phyloP scores from a whole-genome alignment of 2,797 vertebrate species.

The Siniperca undulata region DNA sequence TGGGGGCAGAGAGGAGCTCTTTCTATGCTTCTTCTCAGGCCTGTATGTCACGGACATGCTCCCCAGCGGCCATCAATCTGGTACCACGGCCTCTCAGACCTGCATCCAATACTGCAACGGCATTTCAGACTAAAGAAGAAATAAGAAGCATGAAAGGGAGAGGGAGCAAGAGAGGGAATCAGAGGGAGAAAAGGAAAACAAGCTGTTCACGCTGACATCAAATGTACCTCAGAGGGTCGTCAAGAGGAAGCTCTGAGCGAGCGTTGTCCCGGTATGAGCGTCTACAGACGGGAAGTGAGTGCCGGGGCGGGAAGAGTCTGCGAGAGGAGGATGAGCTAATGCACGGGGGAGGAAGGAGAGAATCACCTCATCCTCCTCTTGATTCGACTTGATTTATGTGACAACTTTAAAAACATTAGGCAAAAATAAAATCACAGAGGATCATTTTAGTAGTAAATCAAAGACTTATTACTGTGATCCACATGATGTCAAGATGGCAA shows the following conservation, averaged over 20 bases:
- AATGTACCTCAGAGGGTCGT: constrained; percentile 84
- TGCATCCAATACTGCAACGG: constrained; percentile 69
- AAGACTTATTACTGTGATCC: constrained; percentile 66
- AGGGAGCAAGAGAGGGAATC: constrained; percentile 53
- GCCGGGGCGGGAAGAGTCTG: constrained; percentile 63
- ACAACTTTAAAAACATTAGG: constrained; percentile 79
- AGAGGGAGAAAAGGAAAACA: constrained; percentile 75
- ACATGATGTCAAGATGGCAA: constrained; percentile 42
- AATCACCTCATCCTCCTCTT: constrained; percentile 69
- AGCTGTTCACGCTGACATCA: constrained; percentile 80
- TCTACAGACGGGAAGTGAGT: constrained; percentile 78
- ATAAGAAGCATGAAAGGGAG: constrained; percentile 52
- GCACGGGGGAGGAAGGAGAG: constrained; percentile 64
- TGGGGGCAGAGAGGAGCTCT: constrained; percentile 67
- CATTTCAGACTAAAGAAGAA: constrained; percentile 69
- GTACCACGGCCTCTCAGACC: constrained; percentile 61
- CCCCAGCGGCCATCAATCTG: constrained; percentile 78
- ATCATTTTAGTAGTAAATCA: constrained; percentile 74
- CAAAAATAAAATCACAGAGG: constrained; percentile 74
- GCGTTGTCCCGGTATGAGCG: constrained; percentile 63
- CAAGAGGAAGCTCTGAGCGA: constrained; percentile 79
- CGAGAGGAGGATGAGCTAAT: constrained; percentile 76
- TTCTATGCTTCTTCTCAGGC: constrained; percentile 67
- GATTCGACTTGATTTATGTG: constrained; percentile 78
- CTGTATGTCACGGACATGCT: constrained; percentile 63